Base-by-base conservation (phyloP, 1,140 invertebrate species). In the Neotoxoptera formosana region DNA sequence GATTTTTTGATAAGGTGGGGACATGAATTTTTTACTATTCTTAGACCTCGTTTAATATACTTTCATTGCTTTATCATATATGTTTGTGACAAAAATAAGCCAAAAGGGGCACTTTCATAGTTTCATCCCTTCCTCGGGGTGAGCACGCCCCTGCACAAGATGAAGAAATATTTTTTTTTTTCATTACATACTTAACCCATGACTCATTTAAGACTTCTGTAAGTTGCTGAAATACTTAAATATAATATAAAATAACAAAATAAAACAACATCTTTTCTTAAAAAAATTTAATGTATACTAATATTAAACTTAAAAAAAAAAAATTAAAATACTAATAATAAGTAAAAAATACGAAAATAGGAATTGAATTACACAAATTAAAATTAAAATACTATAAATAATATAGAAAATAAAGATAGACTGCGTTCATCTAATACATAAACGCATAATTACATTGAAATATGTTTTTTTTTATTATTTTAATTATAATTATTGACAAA, bases 311-410 rank as follows among this genome's bases (percentile, higher is more conserved):
- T 53, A 88, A 88, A 88, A 88, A 88, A 90, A 90, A 60, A 56
- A 90, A 60, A 90, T 76, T 30, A 56, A 92, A 86, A 86, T 93
- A 93, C 48, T 83, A 93, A 84, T 51, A 83, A 20, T 86, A 84
- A 53, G 81, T 84, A 93, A 93, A 84, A 93, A 93, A 93, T 53
- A 53, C 7, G 76, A 93, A 93, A 93, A 93, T 93, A 93, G 91
- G 91, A 93, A 93, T 93, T 93, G 81, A 86, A 86, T 93, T 86
- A 93, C 51, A 93, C 34, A 91, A 91, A 90, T 90, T 90, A 90
- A 90, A 91, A 45, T 21, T 91, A 83, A 86, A 93, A 93, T 93
- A 93, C 81, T 86, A 56, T 93, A 84, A 88, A 88, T 88, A 51
- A 92, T 86, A 86, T 84, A 91, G 67, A 56, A 86, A 93, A 93